These are phyloP conservation scores for Anagyrus pseudococci DNA, from an alignment of 2,888 invertebrate genomes.

Conservation along the genomic window DNA sequence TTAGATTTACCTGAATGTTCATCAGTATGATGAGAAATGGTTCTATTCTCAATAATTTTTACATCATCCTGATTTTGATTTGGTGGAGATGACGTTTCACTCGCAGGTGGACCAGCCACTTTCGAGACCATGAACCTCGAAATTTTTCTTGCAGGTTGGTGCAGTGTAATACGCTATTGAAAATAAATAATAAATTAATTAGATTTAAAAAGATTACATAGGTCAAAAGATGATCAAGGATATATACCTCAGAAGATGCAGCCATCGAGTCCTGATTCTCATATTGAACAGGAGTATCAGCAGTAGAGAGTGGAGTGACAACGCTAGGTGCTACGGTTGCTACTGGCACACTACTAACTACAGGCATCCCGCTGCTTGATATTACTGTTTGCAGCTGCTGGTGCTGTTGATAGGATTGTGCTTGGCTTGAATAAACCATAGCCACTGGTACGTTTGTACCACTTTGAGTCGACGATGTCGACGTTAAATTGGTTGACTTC, in stretches of 20 bases:
- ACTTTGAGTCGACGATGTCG: conserved; percentile 51
- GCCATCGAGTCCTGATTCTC: conserved; percentile 48
- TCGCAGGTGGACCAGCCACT: conserved; percentile 56
- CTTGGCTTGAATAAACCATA: conserved; percentile 40
- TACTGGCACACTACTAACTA: conserved; percentile 45
- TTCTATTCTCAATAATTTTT: conserved; percentile 25
- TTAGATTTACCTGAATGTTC: conserved; percentile 36
- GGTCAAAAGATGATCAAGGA: neutral
- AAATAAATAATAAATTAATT: neutral
- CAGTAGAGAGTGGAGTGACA: conserved; percentile 48
- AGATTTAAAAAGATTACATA: neutral
- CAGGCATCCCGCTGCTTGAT: conserved; percentile 45
- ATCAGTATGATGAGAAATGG: conserved; percentile 24
- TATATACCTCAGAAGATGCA: conserved; percentile 25
- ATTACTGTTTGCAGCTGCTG: conserved; percentile 43
- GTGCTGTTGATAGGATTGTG: conserved; percentile 36
- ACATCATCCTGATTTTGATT: conserved; percentile 41
- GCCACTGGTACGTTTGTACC: conserved; percentile 52
- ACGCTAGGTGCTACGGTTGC: conserved; percentile 49
- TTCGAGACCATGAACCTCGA: conserved; percentile 77
- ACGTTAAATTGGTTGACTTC: conserved; percentile 47
- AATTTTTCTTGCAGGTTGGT: conserved; percentile 72
- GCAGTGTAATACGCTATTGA: conserved; percentile 42
- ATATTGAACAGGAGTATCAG: conserved; percentile 48
- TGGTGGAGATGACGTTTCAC: conserved; percentile 39